Evolutionary conservation across 1,140 invertebrate species (phyloP), one percentile per base, ranked within the genome.

Genomic region (Drosophila bocki): DNA sequence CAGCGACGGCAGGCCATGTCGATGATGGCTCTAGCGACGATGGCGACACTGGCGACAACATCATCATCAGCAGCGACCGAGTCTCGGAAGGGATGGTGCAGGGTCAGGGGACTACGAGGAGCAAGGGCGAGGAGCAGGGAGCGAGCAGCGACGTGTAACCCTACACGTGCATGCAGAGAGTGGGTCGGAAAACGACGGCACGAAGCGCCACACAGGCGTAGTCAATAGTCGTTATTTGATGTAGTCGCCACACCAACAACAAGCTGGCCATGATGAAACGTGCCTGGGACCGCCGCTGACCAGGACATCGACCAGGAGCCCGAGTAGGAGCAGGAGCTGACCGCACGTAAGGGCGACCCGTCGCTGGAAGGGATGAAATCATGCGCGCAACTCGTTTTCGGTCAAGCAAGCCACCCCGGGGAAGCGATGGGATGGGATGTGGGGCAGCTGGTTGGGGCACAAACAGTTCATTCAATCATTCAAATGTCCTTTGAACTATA

Each of bases 401-500:
- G 68, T 72, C 69, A 72, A 72, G 69, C 67, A 71, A 59, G 68
- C 69, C 67, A 69, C 33, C 57, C 57, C 39, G n/a, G 61, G 65
- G 17, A 45, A 44, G 32, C 26, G 15, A 32, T n/a, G 13, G 26
- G 37, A 9, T 12, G 42, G 35, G 44, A 15, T 26, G 50, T 48
- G 50, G 71, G 47, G 53, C 48, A 56, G 53, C 26, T 44, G 42
- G 58, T 51, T 37, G 62, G 59, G 42, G 70, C 53, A 50, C 78
- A 79, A 74, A 79, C 78, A 90, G 85, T 90, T 90, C 86, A 90
- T 92, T 92, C 91, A 92, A 92, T 92, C 91, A 92, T 92, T 92
- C 91, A 92, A 92, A 92, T 92, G 91, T 92, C 91, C 91, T 92
- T 92, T 92, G 91, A 92, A 92, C 91, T 92, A 92, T 92, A 92